Evolutionary conservation across 2,797 vertebrate genomes (phyloP), one percentile per base, ranked within the genome.

Genomic region (Dipus sagitta): DNA sequence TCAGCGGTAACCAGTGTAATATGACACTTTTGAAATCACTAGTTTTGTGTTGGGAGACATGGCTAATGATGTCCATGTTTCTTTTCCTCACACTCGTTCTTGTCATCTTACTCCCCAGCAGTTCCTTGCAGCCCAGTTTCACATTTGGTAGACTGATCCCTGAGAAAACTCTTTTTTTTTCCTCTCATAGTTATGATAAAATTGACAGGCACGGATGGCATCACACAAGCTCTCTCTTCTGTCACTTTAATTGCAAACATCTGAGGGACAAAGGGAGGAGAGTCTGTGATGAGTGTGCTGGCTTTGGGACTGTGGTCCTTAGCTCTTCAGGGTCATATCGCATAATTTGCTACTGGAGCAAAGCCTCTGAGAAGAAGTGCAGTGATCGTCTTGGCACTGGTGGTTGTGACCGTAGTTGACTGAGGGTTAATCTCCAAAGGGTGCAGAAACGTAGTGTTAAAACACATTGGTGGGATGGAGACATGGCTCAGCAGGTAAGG

Each of bases 241-340:
- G 71, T 88, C 64, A 26, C 70, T 89, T 82, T 68, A n/a, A 74
- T 72, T 92, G 42, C 24, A 85, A 87, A 65, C 34, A 47, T 32
- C 78, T 64, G 23, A 71, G 85, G 26, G 26, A 23, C 67, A 26
- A 80, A 32, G 13, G 21, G 26, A 26, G 7, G 17, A 32, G 84
- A 64, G 12, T 70, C 26, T 47, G 4, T 34, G n/a, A 24, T 17
- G 28, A 67, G 26, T 6, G 8, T 30, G 52, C 93, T 92, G 72
- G 70, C 65, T 68, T 88, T 9, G 15, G 64, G 38, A 70, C 38
- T 21, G 70, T 52, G 26, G 72, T 84, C 38, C 13, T 86, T 32
- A 42, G 60, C 81, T 38, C 42, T 89, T 84, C 74, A 32, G 60
- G 70, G 67, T 78, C 21, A 20, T 4, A 14, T 13, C 70, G 12